Evolutionary conservation across 2,113 vertebrate genomes (phyloP).

Genomic region (Bothrops jararaca): DNA sequence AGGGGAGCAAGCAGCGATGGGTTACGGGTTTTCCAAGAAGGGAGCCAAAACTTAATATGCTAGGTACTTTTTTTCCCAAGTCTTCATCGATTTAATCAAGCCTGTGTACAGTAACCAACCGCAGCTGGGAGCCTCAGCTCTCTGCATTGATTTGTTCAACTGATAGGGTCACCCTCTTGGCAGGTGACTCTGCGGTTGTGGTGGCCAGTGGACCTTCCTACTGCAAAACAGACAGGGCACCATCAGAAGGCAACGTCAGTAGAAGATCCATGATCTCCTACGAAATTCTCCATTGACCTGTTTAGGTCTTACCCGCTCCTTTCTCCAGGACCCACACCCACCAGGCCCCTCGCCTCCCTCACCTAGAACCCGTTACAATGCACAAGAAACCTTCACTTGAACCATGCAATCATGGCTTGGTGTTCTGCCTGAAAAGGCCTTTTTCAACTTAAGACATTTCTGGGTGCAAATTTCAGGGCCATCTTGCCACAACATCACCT

Average conservation of each 20-base stretch:
- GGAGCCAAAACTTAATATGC: neutral
- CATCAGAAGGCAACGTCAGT: neutral
- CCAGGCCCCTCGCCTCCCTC: neutral
- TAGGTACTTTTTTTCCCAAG: neutral
- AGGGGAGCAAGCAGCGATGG: neutral
- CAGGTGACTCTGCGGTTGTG: neutral
- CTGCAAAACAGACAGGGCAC: neutral
- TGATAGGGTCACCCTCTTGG: neutral
- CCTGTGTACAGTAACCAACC: neutral
- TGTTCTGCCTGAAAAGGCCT: neutral
- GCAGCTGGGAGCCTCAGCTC: neutral
- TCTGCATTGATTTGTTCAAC: neutral
- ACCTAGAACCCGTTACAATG: neutral
- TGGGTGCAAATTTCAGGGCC: neutral
- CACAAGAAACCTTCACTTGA: neutral
- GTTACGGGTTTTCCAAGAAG: neutral
- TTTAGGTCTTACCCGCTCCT: rapidly evolving
- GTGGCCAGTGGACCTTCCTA: neutral
- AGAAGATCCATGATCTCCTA: neutral
- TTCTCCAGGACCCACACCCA: neutral
- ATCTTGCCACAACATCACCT: neutral
- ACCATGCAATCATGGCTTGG: neutral
- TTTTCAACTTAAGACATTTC: neutral
- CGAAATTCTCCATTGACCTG: no score
- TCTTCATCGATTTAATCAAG: neutral